Evolutionary conservation across 1,140 invertebrate genomes (phyloP).

Genomic region (Myzus persicae): DNA sequence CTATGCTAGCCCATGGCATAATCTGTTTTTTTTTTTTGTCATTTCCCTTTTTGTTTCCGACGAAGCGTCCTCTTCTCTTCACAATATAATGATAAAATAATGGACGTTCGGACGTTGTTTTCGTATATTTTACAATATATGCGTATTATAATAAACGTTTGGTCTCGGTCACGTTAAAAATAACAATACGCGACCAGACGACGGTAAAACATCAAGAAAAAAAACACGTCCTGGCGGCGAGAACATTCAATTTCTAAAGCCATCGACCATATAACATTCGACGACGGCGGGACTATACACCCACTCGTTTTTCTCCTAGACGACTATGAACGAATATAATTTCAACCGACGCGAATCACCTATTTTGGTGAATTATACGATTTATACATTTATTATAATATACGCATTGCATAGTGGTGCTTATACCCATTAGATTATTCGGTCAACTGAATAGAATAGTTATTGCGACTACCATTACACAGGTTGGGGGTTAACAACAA

Average conservation of each 20-base stretch:
- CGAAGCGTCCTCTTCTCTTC: neutral
- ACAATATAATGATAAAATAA: constrained; percentile 20
- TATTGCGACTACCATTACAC: neutral
- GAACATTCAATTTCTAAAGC: constrained; percentile 28
- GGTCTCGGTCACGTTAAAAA: constrained; percentile 27
- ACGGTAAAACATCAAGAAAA: neutral
- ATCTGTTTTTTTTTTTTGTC: neutral
- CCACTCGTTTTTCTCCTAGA: neutral
- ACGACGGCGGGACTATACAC: neutral
- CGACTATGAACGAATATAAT: neutral
- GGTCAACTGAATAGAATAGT: neutral
- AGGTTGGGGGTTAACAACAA: neutral
- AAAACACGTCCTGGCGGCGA: neutral
- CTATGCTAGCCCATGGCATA: neutral
- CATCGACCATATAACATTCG: neutral
- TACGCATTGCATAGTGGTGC: neutral
- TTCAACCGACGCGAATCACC: neutral
- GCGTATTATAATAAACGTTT: neutral
- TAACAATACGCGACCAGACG: constrained; percentile 29
- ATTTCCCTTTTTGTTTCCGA: constrained; percentile 10
- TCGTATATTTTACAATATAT: neutral
- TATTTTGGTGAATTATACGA: neutral
- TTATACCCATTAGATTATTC: neutral
- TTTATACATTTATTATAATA: neutral
- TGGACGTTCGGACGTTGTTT: neutral